Base-by-base conservation (phyloP, 2,113 vertebrate species). In the Poeciliopsis retropinna region DNA sequence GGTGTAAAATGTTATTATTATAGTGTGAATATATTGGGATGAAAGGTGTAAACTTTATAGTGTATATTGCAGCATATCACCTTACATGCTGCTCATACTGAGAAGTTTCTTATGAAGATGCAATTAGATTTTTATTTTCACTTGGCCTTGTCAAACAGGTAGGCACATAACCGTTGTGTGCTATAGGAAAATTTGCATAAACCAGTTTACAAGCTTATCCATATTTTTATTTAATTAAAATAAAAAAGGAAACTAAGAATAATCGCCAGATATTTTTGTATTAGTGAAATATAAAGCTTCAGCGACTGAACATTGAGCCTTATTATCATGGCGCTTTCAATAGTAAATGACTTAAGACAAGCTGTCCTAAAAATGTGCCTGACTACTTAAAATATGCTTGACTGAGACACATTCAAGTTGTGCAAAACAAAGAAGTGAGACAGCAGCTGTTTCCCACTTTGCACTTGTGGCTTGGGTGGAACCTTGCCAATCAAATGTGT, bases 401-500 rank as follows among this genome's bases (percentile, higher is more conserved):
- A 54, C 17, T 54, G 2, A 54, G 19, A 54, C 22, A 66, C 37
- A 8, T 28, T 47, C 66, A 67, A 60, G 51, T 62, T 76, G 51
- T 47, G 8, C 28, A 61, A 81, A 67, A 68, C 31, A 80, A 78
- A 22, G 9, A 66, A 88, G 63, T 44, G 54, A 67, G 0, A 7
- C 9, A 22, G 2, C 30, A 51, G 60, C 57, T 72, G 81, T 76
- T 77, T 76, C 69, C 70, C 63, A 44, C 60, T n/a, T 69, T 70
- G 64, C 65, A 68, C 80, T 85, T 73, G 79, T 85, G 86, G 76
- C 75, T 64, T 22, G 74, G 85, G 76, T 75, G 83, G 70, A 81
- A 78, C 62, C 31, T 44, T 73, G 77, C 69, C 32, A 88, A 61
- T 74, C 51, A 78, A 73, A 90, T 90, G 77, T 85, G 70, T 90